Percentiles rank a stretch among this genome's conserved stretches.
These are phyloP conservation scores for Condylostylus longicornis DNA, from an alignment of 1,140 invertebrate species.

Conservation along the genomic window DNA sequence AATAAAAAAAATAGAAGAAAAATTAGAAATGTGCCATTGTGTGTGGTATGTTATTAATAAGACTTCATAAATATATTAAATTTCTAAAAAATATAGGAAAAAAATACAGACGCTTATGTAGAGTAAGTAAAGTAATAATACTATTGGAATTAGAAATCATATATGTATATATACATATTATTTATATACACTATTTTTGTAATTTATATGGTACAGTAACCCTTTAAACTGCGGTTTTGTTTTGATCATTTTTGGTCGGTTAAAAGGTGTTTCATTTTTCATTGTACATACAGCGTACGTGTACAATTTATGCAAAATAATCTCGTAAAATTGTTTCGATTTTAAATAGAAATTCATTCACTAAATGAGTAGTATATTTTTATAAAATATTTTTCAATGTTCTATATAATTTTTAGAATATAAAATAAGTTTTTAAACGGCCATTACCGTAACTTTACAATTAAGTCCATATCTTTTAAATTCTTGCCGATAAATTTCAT, in stretches of 20 bases:
- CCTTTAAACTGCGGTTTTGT: too few species aligned
- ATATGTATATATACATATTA: too few species aligned
- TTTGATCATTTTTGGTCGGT: too few species aligned
- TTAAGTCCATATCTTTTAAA: conserved; percentile 27
- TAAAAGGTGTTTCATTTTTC: too few species aligned
- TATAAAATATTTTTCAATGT: not conserved
- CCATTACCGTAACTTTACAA: conserved; percentile 46
- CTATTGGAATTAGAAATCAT: not conserved
- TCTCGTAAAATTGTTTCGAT: too few species aligned
- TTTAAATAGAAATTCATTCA: not conserved
- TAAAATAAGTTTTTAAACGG: not conserved
- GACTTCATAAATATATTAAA: not conserved
- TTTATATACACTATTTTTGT: too few species aligned
- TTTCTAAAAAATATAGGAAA: not conserved
- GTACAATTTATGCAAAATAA: too few species aligned
- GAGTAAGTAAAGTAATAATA: not conserved
- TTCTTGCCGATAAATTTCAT: conserved; percentile 39
- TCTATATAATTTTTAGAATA: not conserved
- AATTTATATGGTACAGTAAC: too few species aligned
- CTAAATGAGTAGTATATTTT: not conserved
- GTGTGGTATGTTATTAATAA: not conserved
- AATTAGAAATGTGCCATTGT: not conserved
- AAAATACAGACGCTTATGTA: conserved; percentile 4
- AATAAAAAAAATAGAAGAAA: not conserved
- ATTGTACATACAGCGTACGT: too few species aligned